These are phyloP conservation scores for Caenorhabditis imperialis DNA, from an alignment of 2,888 invertebrate genomes.

Conservation along the genomic window DNA sequence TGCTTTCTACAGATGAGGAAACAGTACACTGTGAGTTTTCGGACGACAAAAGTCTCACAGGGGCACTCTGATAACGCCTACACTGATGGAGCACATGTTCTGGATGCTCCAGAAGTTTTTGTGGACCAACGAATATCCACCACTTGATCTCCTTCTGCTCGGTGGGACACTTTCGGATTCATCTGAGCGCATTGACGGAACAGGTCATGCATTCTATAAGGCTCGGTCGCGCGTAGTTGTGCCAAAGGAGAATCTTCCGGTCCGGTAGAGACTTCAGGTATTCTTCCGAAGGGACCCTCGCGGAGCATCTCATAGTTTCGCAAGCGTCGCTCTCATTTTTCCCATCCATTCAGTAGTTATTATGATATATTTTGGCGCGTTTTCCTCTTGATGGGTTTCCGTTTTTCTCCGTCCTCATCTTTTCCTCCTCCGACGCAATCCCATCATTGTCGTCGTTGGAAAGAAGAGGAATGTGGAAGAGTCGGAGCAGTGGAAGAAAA, in stretches of 20 bases:
- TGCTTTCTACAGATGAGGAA: too few relatives aligned
- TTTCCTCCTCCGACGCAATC: slow-evolving; percentile 22
- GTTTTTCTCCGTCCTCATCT: slow-evolving; percentile 16
- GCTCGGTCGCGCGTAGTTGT: slow-evolving; percentile 51
- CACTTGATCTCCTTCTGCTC: slow-evolving; percentile 22
- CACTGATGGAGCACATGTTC: too few relatives aligned
- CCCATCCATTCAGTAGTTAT: slow-evolving; percentile 39
- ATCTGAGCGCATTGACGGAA: slow-evolving; percentile 51
- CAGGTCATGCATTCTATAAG: slow-evolving; percentile 55
- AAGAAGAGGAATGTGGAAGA: not conserved
- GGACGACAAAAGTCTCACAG: too few relatives aligned
- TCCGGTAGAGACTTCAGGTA: slow-evolving; percentile 35
- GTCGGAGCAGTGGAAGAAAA: too few relatives aligned
- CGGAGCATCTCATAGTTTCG: slow-evolving; percentile 7
- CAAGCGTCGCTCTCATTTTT: slow-evolving; percentile 19
- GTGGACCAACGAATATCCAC: too few relatives aligned
- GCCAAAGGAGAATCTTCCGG: slow-evolving; percentile 31
- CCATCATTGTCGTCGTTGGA: slow-evolving; percentile 44
- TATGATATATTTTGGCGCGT: slow-evolving; percentile 44
- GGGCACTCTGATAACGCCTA: too few relatives aligned
- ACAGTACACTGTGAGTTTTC: too few relatives aligned
- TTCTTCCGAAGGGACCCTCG: not conserved
- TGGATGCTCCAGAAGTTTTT: too few relatives aligned
- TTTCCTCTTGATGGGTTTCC: slow-evolving; percentile 34
- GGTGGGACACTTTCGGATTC: slow-evolving; percentile 46